Percentiles rank a stretch among this genome's conserved stretches.
These are phyloP conservation scores for Quadroppia sp. DNA, from an alignment of 2,888 invertebrate genomes.

Conservation along the genomic window DNA sequence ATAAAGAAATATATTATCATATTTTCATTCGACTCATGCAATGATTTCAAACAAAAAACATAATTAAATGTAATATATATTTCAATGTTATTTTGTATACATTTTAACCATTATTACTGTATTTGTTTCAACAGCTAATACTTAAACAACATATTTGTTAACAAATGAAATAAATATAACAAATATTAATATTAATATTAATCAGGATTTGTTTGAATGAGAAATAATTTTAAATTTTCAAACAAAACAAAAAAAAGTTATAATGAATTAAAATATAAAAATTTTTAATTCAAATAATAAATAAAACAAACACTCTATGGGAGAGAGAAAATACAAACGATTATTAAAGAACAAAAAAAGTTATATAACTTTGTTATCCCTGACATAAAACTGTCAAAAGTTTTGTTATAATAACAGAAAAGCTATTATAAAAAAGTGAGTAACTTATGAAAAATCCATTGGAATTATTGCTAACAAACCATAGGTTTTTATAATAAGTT, in stretches of 20 bases:
- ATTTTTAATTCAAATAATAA: no score
- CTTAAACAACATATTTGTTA: not conserved
- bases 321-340: not conserved
- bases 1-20: no score
- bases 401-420: not conserved
- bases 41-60: not conserved
- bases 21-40: no score
- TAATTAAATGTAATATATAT: no score
- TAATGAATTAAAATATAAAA: slow-evolving; percentile 3
- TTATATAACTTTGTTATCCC: slow-evolving; percentile 16
- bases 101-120: no score
- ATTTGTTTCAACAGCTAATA: not conserved
- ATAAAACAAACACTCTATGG: not conserved
- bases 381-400: slow-evolving; percentile 17
- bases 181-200: no score
- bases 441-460: slow-evolving; percentile 13
- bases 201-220: no score
- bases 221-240: no score
- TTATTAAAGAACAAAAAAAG: not conserved
- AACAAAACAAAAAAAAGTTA: slow-evolving; percentile 17
- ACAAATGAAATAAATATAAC: slow-evolving; percentile 15
- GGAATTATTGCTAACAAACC: no score
- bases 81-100: no score
- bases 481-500: no score
- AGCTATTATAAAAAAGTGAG: slow-evolving; percentile 1